Percentiles rank a stretch among this genome's conserved stretches.
Conservation (phyloP, 2,113 vertebrate genomes). For the Scomber scombrus region DNA sequence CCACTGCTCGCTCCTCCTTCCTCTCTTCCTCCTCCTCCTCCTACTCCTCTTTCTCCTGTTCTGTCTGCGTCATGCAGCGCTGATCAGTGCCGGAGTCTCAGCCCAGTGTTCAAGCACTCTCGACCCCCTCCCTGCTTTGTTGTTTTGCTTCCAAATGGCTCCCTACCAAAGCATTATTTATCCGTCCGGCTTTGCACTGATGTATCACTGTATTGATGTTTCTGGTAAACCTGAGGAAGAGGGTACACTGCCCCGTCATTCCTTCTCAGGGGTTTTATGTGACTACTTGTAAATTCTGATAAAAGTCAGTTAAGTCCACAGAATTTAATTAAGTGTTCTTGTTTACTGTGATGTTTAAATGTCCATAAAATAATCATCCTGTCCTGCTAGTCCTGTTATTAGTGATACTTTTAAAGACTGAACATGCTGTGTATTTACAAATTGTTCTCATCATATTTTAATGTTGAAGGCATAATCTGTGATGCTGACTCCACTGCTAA, state of each 20-base stretch:
- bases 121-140: conserved; percentile 58
- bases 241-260: neutral
- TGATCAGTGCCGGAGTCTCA: conserved; percentile 76
- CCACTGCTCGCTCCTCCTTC: conserved; percentile 77
- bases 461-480: too few species aligned
- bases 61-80: conserved; percentile 80
- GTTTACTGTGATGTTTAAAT: neutral
- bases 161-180: conserved; percentile 64
- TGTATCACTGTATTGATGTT: conserved; percentile 43
- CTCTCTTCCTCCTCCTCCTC: conserved; percentile 69
- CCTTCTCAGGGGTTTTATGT: conserved; percentile 17
- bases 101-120: conserved; percentile 40
- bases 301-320: conserved; percentile 32
- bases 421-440: too few species aligned
- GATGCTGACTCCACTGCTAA: too few species aligned
- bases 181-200: conserved; percentile 42
- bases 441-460: too few species aligned
- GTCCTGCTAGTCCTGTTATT: too few species aligned
- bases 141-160: conserved; percentile 78
- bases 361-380: neutral
- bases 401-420: too few species aligned
- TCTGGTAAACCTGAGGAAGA: conserved; percentile 34
- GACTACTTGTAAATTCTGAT: conserved; percentile 44
- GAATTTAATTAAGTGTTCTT: conserved; percentile 2
- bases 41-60: conserved; percentile 70